These are phyloP conservation scores for Dromiciops gliroides DNA, from an alignment of 2,113 vertebrate species.

Conservation along the genomic window DNA sequence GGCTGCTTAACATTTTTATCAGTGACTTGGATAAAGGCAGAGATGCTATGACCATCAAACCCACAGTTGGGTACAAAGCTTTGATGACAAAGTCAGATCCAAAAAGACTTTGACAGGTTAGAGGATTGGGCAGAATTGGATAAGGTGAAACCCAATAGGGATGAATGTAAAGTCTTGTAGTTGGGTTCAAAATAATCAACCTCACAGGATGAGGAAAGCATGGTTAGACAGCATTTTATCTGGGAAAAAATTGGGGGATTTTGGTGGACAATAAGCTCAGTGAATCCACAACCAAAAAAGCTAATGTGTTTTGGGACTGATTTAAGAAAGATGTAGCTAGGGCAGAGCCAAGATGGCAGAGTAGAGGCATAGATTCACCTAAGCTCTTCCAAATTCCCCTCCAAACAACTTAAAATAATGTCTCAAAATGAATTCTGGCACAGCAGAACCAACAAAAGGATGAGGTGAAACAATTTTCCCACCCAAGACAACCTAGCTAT, in stretches of 20 bases:
- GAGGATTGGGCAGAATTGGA: background rate
- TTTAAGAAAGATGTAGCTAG: background rate
- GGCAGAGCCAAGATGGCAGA: too few relatives aligned
- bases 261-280: background rate
- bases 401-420: background rate
- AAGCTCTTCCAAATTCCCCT: background rate
- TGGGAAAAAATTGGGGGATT: background rate
- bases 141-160: background rate
- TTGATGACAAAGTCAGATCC: background rate
- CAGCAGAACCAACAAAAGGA: background rate
- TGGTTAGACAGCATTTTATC: background rate
- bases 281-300: background rate
- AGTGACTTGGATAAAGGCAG: background rate
- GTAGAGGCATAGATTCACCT: background rate
- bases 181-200: background rate
- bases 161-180: background rate
- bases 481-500: background rate
- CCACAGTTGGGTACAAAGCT: background rate
- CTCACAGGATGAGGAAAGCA: background rate
- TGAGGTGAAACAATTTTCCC: background rate
- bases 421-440: background rate
- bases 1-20: background rate
- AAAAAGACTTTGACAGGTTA: background rate
- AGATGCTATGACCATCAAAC: background rate
- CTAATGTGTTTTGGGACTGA: background rate